Conservation (phyloP, 2,113 vertebrate species). For the Todiramphus chloris region DNA sequence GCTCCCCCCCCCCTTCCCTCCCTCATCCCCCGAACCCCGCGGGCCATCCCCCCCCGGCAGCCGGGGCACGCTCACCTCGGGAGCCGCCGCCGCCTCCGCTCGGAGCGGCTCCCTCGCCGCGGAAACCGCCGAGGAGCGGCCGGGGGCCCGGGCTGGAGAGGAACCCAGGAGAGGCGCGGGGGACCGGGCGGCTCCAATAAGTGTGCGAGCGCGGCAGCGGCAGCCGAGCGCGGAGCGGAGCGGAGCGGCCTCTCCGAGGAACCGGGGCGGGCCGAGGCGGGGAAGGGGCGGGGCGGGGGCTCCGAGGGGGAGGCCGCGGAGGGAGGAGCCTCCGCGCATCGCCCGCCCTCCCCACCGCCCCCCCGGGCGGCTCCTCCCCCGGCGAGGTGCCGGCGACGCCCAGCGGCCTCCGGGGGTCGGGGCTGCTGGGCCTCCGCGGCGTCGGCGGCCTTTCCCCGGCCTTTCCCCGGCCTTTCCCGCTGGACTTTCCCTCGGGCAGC, state of each 20-base stretch:
- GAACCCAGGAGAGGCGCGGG: neutral
- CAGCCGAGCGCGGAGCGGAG: neutral
- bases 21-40: too few relatives aligned
- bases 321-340: neutral
- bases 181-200: neutral
- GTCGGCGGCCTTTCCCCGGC: neutral
- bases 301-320: neutral
- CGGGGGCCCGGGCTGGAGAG: neutral
- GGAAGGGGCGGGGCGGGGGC: neutral
- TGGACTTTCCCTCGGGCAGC: neutral
- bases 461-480: neutral
- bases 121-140: neutral
- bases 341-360: too few relatives aligned
- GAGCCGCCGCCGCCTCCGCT: neutral
- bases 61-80: neutral
- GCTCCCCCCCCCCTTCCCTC: neutral
- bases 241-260: conserved; percentile 49
- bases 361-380: too few relatives aligned
- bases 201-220: neutral
- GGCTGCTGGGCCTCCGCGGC: too few relatives aligned
- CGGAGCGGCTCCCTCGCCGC: neutral
- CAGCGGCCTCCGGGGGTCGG: neutral
- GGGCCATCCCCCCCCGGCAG: neutral
- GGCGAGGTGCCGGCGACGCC: neutral
- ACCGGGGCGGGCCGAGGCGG: neutral